Base-by-base conservation (phyloP, 2,797 vertebrate genomes). In the Lagocephalus sceleratus region DNA sequence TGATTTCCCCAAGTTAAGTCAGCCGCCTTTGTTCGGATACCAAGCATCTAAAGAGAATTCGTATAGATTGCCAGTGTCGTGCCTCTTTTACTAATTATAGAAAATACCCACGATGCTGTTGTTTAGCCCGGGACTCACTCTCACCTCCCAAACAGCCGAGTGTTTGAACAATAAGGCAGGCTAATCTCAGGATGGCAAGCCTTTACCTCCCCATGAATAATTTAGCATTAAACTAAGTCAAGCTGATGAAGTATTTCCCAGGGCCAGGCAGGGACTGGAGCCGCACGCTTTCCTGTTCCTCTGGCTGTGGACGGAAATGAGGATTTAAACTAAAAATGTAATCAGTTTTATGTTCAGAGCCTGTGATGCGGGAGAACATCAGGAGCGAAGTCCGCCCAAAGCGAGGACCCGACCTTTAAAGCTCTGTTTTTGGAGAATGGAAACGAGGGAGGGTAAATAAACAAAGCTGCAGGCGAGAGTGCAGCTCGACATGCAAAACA, bases 191-290 rank as follows among this genome's bases (percentile, higher is more conserved):
- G 48, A 62, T 63, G 68, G 59, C 77, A 80, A 75, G 77, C 73
- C 66, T 78, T 77, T 75, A 70, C 81, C 62, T 69, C 66, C 63
- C 69, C 29, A 81, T 85, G 81, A 87, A 89, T 87, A 86, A 87
- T 84, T 86, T 69, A 77, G 58, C 68, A 76, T 81, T 76, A 80
- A 80, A 79, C 71, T 71, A 84, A 52, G 55, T 75, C 50, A 64
- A 67, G 79, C 77, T 51, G 79, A 86, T 85, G 76, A 83, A 78
- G 52, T 46, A 66, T 83, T 77, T 79, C 57, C 47, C 45, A 57
- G 51, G 66, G 67, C 78, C 66, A 73, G 71, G 54, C 7, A 6
- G 54, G 57, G 52, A 64, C 57, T 46, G 49, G 20, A 42, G 48
- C 53, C 1, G 3, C 3, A 23, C 3, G 15, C 68, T 42, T 85